A percentile compares a stretch with the other conserved stretches of the same genome.
These are phyloP conservation scores for Sogatella furcifera DNA, from an alignment of 1,140 invertebrate species.

Conservation along the genomic window DNA sequence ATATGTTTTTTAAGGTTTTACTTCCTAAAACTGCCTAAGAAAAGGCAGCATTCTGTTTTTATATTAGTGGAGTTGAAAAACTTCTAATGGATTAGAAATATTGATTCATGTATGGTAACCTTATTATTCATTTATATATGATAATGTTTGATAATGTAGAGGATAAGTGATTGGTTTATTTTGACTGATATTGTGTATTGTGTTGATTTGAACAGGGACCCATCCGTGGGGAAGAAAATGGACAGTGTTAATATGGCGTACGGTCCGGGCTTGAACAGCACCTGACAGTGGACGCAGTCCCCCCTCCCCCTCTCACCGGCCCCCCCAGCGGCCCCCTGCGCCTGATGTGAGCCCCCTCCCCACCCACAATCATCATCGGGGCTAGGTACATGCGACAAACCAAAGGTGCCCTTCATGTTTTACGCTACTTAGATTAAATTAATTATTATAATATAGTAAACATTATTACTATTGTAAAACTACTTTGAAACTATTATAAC, in stretches of 20 bases:
- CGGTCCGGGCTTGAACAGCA: slow-evolving; percentile 21
- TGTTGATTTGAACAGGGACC: slow-evolving; percentile 41
- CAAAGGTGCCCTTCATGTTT: slow-evolving; percentile 22
- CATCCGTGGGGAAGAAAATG: slow-evolving; percentile 53
- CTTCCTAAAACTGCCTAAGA: too few species aligned
- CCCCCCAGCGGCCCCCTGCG: neutral
- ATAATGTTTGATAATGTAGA: neutral
- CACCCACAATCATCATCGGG: neutral
- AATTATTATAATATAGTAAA: slow-evolving; percentile 12
- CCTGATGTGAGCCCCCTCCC: neutral
- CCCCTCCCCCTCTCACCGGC: neutral
- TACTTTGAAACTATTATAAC: neutral
- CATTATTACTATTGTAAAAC: neutral
- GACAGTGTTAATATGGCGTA: slow-evolving; percentile 46
- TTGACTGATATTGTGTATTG: slow-evolving; percentile 12
- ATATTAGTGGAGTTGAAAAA: too few species aligned
- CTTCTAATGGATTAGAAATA: too few species aligned
- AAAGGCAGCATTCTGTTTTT: too few species aligned
- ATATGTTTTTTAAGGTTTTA: too few species aligned
- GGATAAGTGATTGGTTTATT: slow-evolving; percentile 6
- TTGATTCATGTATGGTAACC: too few species aligned
- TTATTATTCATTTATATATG: too few species aligned
- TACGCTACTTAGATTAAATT: slow-evolving; percentile 14
- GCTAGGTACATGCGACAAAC: slow-evolving; percentile 14
- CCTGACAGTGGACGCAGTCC: slow-evolving; percentile 13